Evolutionary conservation across 2,113 vertebrate species (phyloP), one percentile per base, ranked within the genome.

Genomic region (Nycticryphes semicollaris): DNA sequence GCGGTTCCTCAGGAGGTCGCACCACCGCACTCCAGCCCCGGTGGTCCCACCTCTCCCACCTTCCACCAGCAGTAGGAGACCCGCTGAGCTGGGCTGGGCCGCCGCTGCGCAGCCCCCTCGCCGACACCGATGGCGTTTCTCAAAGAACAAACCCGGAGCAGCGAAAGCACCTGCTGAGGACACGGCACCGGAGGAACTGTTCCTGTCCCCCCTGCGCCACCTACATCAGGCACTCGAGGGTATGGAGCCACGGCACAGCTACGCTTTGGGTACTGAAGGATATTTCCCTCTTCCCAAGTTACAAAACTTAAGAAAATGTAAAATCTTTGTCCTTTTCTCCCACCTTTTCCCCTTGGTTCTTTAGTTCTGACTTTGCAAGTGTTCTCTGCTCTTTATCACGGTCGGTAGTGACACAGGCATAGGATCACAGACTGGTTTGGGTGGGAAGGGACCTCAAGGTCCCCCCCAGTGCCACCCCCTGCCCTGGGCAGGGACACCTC

Each of bases 331-430:
- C n/a, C 35, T 25, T 28, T 53, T 60, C 51, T 51, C 53, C 54
- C 37, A 20, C 22, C 35, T 31, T 51, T 17, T 7, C 4, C 54
- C 64, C 11, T 16, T 2, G 18, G 30, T 30, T 28, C n/a, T 18
- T 21, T 4, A 5, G 31, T 9, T 68, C 24, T 22, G 3, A 1
- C 6, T 51, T 28, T 7, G 6, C 37, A 7, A 8, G 17, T 4
- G 16, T 5, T 7, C 3, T 4, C 3, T 3, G 60, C 33, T 3
- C 8, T 14, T 27, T 2, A 2, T 5, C 12, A 1, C 4, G 2
- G 50, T 16, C 50, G 1, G 16, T 25, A 23, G 67, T 11, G 4
- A 7, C 20, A 50, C 13, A 21, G 56, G 33, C 31, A n/a, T 1
- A n/a, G 33, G 23, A n/a, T 57, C 56, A 57, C 20, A n/a, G 33